Base-by-base conservation (phyloP, 2,797 vertebrate genomes). In the Platalea minor region DNA sequence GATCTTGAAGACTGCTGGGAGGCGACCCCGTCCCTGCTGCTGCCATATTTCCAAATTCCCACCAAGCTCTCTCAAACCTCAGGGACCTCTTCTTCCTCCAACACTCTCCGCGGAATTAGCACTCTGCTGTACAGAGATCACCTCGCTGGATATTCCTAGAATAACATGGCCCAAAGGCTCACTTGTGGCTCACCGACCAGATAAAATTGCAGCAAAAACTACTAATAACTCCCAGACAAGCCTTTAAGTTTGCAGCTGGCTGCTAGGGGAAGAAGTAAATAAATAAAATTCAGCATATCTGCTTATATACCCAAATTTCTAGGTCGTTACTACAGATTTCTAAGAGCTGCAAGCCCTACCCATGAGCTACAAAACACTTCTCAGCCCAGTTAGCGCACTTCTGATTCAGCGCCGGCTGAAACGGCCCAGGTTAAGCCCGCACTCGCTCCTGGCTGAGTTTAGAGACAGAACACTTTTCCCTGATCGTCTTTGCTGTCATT, bases 351-450 rank as follows among this genome's bases (percentile, higher is more conserved):
- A 83, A 64, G 28, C 46, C 26, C 50, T 72, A 53, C 25, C 17
- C 23, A 13, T 0, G 7, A 59, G 53, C 64, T 61, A 17, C 0
- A 0, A 13, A 29, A 33, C 4, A 9, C 12, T 24, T 69, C 67
- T 59, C 33, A 37, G 24, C 29, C 70, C 61, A 86, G 4, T 56
- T 12, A 88, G 6, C 33, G 7, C 35, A 9, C 10, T 51, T 64
- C 13, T 74, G 37, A 74, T n/a, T 80, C 68, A 43, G 73, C 3
- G 3, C 39, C 5, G 33, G 25, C n/a, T 59, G 31, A 69, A 87
- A 43, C 0, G 3, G 72, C 21, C 23, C 54, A 25, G 23, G 25
- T n/a, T 76, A 72, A 94, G 41, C 9, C 69, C 33, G 5, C 37
- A 31, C n/a, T 91, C 2, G 3, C 51, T 75, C 31, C 83, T 68